Evolutionary conservation across 2,888 invertebrate genomes (phyloP), one percentile per base, ranked within the genome.

Genomic region (Standfussiana lucernea): DNA sequence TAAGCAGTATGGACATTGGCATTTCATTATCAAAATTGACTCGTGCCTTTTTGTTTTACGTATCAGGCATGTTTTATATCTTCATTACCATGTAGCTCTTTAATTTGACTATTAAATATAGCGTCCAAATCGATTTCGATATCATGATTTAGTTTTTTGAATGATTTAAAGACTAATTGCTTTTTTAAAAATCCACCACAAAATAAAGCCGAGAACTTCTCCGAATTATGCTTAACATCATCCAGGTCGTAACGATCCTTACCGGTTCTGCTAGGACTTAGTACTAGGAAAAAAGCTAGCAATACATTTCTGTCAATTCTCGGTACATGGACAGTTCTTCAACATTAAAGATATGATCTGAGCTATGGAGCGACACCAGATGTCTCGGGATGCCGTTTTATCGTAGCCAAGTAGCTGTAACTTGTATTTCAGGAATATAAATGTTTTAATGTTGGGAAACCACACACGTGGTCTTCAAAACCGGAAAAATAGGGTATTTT

Each of bases 371-470:
- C 75, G 75, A 79, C 77, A 83, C 81, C 80, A 85, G 77, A 74
- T 75, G 76, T 75, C 81, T 67, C 71, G 71, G 68, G 82, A 69
- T 75, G 74, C 28, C 72, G 64, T 79, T 85, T 88, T 90, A 89
- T 88, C 87, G 78, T 84, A 79, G 76, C 8, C 70, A 79, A 73
- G 80, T 83, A 87, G 77, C 67, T 59, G 53, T 82, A 89, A 92
- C 92, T 83, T 74, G 93, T 91, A 88, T 89, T 91, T 91, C 93
- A 91, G 90, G 91, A 91, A 89, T 87, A 83, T 85, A 87, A 86
- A 87, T 88, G 80, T 75, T 83, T 79, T 77, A 75, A 77, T 68
- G 69, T 77, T 75, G 35, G 37, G 37, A 64, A 79, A 74, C 77
- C 61, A 72, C 67, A 83, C 66, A 75, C 42, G 70, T 56, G 15